Conservation (phyloP, 2,113 vertebrate genomes). For the Suricata suricatta region DNA sequence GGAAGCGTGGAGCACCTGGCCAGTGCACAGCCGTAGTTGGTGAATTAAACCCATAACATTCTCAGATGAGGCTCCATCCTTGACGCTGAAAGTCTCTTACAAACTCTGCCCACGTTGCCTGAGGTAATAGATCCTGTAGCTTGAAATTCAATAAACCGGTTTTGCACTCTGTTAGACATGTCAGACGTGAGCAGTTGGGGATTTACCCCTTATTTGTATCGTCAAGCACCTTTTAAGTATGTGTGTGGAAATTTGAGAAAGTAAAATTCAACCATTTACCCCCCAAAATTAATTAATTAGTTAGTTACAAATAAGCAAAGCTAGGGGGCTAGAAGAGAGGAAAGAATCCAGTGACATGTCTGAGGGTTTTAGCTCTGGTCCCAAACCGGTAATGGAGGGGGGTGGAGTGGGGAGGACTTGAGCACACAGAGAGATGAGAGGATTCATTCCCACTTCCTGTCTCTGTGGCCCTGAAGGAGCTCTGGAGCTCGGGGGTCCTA, state of each 20-base stretch:
- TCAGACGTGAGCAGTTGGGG: no score
- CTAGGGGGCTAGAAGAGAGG: background rate
- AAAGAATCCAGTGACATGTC: background rate
- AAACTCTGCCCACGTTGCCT: background rate
- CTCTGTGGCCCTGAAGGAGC: no score
- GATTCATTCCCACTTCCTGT: background rate
- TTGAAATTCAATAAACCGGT: no score
- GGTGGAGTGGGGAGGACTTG: fast-evolving
- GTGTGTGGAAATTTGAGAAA: background rate
- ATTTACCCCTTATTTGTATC: background rate
- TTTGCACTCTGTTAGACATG: background rate
- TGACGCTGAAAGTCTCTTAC: background rate
- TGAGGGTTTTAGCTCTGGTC: background rate
- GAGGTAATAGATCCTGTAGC: background rate
- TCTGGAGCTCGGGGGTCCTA: background rate
- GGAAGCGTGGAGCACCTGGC: background rate
- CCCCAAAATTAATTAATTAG: background rate
- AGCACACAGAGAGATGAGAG: background rate
- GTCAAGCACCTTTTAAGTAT: background rate
- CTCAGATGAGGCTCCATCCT: background rate
- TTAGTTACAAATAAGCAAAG: background rate
- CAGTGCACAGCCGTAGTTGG: background rate
- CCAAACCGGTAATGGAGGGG: background rate
- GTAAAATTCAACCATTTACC: background rate
- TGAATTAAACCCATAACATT: background rate